Evolutionary conservation across 2,888 invertebrate genomes (phyloP), one percentile per base, ranked within the genome.

Genomic region (Drosophila formosana): DNA sequence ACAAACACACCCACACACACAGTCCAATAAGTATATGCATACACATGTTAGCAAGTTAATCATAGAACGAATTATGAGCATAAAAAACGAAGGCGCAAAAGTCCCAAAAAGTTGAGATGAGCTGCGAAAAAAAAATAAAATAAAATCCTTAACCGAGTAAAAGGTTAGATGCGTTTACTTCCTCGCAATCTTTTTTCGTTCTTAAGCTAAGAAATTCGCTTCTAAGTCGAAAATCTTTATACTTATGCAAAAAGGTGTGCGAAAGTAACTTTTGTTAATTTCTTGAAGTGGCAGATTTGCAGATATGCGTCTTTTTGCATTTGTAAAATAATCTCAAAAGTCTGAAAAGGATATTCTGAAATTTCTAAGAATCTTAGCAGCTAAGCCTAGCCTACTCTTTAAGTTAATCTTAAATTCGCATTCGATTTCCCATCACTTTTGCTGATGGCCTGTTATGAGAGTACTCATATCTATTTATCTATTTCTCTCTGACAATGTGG

Each of bases 31-130:
- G n/a, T 28, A 25, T 23, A 34, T 32, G 18, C 25, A 37, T 32
- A 57, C 57, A 50, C 4, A 64, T 71, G 55, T 39, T 18, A 51
- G 55, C 43, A 69, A 71, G 71, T 71, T 53, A 71, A 69, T 69
- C 71, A 55, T 51, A 62, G 63, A 26, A 26, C 37, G 50, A 37
- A 69, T 53, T 71, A 71, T 70, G 68, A 50, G 71, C 71, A 49
- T 25, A 25, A 53, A 43, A 41, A 47, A 8, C 25, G 46, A 51
- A 34, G 50, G n/a, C 18, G 9, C 26, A 37, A 69, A 61, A 30
- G 23, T 28, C 13, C 23, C 49, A n/a, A 23, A 47, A 69, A 49
- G 41, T 69, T 68, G 26, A 30, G 23, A 28, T 28, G 28, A 53
- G 37, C 26, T 25, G 37, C 23, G 11, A 34, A 26, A n/a, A 26